These are phyloP conservation scores for Heliconius melpomene DNA, from an alignment of 1,140 invertebrate species.

Conservation along the genomic window DNA sequence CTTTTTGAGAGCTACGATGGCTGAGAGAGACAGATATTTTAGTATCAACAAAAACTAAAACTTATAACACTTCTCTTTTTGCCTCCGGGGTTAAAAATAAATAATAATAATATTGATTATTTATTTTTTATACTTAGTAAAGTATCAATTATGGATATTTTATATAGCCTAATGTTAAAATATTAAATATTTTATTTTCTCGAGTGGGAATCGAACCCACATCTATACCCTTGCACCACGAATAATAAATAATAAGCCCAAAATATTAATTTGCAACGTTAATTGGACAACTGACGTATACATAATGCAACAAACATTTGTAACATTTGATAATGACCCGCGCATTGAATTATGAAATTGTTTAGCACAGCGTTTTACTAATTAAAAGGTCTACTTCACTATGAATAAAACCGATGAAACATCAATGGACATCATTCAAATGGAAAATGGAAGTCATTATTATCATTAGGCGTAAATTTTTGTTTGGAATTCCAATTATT, in stretches of 20 bases:
- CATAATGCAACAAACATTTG: background rate
- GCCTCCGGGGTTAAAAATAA: too few relatives aligned
- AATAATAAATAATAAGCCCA: slow-evolving; percentile 12
- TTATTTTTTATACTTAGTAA: too few relatives aligned
- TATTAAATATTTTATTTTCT: too few relatives aligned
- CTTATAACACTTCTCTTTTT: too few relatives aligned
- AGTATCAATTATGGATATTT: too few relatives aligned
- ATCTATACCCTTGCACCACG: too few relatives aligned
- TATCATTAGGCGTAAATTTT: slow-evolving; percentile 15
- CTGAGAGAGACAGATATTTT: too few relatives aligned
- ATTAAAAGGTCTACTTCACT: slow-evolving; percentile 23
- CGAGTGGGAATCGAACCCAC: too few relatives aligned
- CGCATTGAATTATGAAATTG: slow-evolving; percentile 12
- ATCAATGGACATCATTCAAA: slow-evolving; percentile 14
- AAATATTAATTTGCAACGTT: background rate
- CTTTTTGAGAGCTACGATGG: too few relatives aligned
- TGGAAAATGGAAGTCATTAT: slow-evolving; percentile 6
- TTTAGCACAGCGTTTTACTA: slow-evolving; percentile 13
- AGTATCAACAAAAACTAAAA: too few relatives aligned
- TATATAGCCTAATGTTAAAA: too few relatives aligned
- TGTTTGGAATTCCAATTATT: background rate
- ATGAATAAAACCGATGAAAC: slow-evolving; percentile 4
- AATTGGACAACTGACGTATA: background rate
- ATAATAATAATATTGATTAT: too few relatives aligned
- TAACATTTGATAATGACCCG: slow-evolving; percentile 19